Evolutionary conservation across 2,797 vertebrate species (phyloP), one percentile per base, ranked within the genome.

Genomic region (Benthosema pterotum): DNA sequence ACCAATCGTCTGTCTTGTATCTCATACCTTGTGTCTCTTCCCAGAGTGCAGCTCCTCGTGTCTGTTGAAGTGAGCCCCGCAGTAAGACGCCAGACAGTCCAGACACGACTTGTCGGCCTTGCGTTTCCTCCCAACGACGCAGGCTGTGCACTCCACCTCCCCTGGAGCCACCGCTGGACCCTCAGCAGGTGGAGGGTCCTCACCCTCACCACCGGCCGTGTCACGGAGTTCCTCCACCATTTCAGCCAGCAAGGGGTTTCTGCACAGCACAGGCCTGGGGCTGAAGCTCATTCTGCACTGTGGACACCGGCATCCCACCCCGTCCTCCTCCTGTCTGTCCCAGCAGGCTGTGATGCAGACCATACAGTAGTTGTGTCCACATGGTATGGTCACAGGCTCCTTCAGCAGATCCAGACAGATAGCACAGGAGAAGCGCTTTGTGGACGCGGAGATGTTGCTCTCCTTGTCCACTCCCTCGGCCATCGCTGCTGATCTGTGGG

Each of bases 21-120:
- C 2, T 4, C 4, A 2, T 22, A 22, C 19, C 19, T 90, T 90
- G 71, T 94, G 93, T 60, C 91, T 91, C 0, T 91, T 88, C 75
- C 22, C 22, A 6, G 12, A 93, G 93, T 13, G 90, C 47, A 61
- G 46, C 47, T 70, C 52, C 15, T 38, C 19, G 22, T 61, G 67
- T 43, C 52, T 13, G 55, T 51, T 55, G 15, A 59, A 46, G 32
- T 80, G 78, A 74, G 88, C 72, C 60, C 92, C 92, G 0, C 93
- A 94, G 80, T 93, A 94, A 57, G 93, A 94, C 43, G 90, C 90
- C 84, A 94, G 91, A 72, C 94, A 94, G 57, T 92, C 93, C 79
- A 94, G 65, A 66, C 93, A 94, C 32, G 93, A 94, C 79, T 93
- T 94, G 9, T 92, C 88, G 0, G 93, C 94, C 72, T 91, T 93